Conservation (phyloP, 1,140 invertebrate genomes). For the Scylla paramamosain region DNA sequence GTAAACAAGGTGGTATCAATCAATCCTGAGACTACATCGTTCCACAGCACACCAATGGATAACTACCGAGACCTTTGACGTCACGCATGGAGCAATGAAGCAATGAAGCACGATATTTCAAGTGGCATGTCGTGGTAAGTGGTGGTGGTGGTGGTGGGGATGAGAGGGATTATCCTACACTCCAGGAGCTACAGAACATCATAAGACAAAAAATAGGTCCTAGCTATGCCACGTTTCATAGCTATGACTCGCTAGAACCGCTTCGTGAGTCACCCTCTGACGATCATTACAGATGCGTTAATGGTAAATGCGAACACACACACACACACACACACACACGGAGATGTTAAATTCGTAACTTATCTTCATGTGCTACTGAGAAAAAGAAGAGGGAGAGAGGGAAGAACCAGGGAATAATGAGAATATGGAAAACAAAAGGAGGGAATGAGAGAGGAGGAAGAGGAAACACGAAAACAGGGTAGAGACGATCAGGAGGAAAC, state of each 20-base stretch:
- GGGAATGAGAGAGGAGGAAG: constrained; percentile 43
- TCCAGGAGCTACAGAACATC: no score
- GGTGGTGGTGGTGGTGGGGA: no score
- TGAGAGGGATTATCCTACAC: no score
- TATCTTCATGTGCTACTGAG: background rate
- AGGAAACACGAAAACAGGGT: background rate
- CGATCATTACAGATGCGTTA: background rate
- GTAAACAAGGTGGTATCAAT: no score
- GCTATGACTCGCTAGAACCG: background rate
- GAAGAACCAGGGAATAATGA: background rate
- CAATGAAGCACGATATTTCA: no score
- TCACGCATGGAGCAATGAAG: no score
- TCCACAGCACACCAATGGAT: no score
- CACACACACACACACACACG: background rate
- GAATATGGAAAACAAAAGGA: background rate
- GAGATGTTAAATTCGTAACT: background rate
- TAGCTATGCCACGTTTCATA: background rate
- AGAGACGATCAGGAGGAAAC: background rate
- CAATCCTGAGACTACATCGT: no score
- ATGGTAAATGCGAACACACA: background rate
- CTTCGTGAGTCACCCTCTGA: background rate
- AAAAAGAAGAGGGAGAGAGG: background rate
- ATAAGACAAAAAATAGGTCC: constrained; percentile 79
- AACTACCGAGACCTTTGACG: no score
- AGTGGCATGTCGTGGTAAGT: no score